Evolutionary conservation across 2,113 vertebrate species (phyloP), one percentile per base, ranked within the genome.

Genomic region (Oxygymnocypris stewartii): DNA sequence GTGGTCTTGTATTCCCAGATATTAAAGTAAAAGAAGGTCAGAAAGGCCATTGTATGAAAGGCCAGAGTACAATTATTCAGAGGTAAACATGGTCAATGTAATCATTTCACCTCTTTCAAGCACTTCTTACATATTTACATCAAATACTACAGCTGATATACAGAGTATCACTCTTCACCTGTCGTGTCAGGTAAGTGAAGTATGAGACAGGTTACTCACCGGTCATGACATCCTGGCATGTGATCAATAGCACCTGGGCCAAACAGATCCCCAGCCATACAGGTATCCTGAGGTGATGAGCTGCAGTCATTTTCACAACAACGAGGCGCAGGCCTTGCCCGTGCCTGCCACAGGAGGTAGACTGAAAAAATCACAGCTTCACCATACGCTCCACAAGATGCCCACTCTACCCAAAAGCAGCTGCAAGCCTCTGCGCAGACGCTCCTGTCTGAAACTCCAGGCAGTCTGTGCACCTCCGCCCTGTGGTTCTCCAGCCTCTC

Each of bases 171-270:
- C 4, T 59, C 54, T 42, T n/a, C 54, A 61, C n/a, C 59, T 81
- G 59, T 31, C 13, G 16, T 35, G 28, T 16, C 23, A 11, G 18
- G 25, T 44, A 25, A 71, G 47, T 59, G 28, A 63, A 83, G 51
- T 61, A 13, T 79, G 61, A 74, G 12, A 28, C 69, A 57, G 37
- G 44, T 59, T 42, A 83, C 94, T 94, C 90, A 95, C 94, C 93
- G 9, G 76, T 91, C 71, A 90, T 90, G 47, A 67, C 25, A 6
- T 92, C 88, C 84, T 94, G 94, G 88, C 92, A 91, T 81, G 65
- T 90, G 74, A 94, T 93, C 0, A 89, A 75, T 1, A 92, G 89
- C 87, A 94, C 92, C 92, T 92, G 94, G 77, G 89, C 88, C 88
- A 91, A 86, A 88, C 90, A 84, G 73, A 94, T 10, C 63, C 88